Percentiles rank a stretch among this genome's conserved stretches.
Evolutionary conservation across 2,113 vertebrate genomes (phyloP).

Genomic region (Zapornia atra): DNA sequence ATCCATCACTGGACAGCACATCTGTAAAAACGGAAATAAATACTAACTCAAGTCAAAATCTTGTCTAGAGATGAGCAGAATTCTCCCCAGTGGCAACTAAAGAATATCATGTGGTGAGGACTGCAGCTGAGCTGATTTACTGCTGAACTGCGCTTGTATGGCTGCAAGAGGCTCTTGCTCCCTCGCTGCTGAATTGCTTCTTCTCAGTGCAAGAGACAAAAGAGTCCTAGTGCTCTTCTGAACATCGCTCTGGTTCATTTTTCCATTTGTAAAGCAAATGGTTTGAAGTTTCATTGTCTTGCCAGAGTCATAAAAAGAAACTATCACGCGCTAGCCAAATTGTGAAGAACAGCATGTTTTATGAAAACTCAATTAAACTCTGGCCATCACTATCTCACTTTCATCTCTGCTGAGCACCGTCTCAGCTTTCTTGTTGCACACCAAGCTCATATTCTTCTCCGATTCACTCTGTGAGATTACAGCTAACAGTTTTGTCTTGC

Average conservation of each 20-base stretch:
- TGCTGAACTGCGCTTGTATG: conserved; percentile 1
- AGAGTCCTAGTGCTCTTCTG: background rate
- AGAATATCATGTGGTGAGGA: conserved; percentile 17
- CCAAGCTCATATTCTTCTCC: conserved; percentile 25
- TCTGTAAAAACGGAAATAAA: conserved; percentile 52
- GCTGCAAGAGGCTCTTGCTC: background rate
- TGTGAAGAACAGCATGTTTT: conserved; percentile 59
- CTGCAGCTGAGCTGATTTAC: conserved; percentile 55
- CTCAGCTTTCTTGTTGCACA: conserved; percentile 4
- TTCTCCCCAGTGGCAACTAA: conserved; percentile 15
- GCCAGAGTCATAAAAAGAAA: conserved; percentile 61
- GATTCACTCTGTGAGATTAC: conserved; percentile 20
- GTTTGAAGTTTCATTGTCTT: conserved; percentile 47
- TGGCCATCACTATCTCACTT: conserved; percentile 24
- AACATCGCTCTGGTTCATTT: conserved; percentile 11
- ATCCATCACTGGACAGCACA: conserved; percentile 57
- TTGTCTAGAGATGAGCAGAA: conserved; percentile 56
- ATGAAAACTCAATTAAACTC: conserved; percentile 58
- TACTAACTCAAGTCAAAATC: conserved; percentile 18
- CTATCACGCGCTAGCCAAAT: background rate
- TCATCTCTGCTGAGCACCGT: conserved; percentile 32
- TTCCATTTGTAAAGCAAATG: conserved; percentile 42
- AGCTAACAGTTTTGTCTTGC: conserved; percentile 2
- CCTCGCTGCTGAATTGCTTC: background rate
- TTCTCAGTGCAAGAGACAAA: background rate